Conservation (phyloP, 1,140 invertebrate species). For the Camponotus vicinus region DNA sequence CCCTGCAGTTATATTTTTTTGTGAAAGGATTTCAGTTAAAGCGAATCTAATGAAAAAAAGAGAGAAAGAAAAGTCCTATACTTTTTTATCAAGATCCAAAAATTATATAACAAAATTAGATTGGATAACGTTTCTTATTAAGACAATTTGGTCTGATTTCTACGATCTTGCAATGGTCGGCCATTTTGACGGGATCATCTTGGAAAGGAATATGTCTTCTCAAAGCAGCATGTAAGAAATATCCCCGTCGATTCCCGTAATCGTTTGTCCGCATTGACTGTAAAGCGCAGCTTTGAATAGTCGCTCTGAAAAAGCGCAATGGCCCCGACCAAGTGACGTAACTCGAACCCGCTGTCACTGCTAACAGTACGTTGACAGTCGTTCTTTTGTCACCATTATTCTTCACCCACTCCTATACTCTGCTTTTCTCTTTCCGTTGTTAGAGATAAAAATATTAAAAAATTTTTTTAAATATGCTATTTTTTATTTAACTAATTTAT, state of each 20-base stretch:
- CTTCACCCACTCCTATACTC: constrained; percentile 74
- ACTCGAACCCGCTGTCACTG: constrained; percentile 81
- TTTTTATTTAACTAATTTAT: too few species aligned
- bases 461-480: background rate
- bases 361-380: constrained; percentile 79
- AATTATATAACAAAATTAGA: background rate
- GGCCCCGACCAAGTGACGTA: constrained; percentile 80
- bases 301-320: constrained; percentile 79
- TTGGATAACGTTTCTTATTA: background rate
- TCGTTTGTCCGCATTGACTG: constrained; percentile 70
- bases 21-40: background rate
- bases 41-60: background rate
- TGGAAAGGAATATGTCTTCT: constrained; percentile 70
- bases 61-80: background rate
- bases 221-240: constrained; percentile 47
- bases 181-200: constrained; percentile 57
- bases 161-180: constrained; percentile 18
- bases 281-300: constrained; percentile 76
- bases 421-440: constrained; percentile 1
- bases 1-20: background rate
- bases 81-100: background rate
- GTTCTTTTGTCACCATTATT: constrained; percentile 77
- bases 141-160: background rate
- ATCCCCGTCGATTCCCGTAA: constrained; percentile 59
- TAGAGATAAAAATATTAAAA: background rate